These are phyloP conservation scores for Falco naumanni DNA, from an alignment of 2,797 vertebrate species.

Conservation along the genomic window DNA sequence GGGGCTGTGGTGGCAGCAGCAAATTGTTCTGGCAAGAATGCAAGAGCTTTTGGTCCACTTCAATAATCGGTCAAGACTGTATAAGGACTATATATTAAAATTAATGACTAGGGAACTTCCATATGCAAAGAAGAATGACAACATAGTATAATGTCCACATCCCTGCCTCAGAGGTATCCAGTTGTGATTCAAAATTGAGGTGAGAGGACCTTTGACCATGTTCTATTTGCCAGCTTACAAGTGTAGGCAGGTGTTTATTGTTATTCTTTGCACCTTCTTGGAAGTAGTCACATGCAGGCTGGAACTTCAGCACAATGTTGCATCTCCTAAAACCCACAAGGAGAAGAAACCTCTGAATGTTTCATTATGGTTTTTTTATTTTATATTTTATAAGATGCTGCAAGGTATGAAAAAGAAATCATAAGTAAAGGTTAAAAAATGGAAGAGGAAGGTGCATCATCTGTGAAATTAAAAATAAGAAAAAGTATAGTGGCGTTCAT, in stretches of 20 bases:
- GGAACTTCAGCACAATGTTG: conserved; percentile 30
- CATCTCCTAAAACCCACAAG: conserved; percentile 69
- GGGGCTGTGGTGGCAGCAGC: not conserved
- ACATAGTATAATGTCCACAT: not conserved
- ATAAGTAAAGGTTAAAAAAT: conserved; percentile 71
- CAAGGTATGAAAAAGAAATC: conserved; percentile 69
- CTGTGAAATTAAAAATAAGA: conserved; percentile 64
- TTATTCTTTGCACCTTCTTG: conserved; percentile 60
- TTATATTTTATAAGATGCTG: conserved; percentile 79
- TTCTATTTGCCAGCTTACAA: conserved; percentile 22
- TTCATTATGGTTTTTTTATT: conserved; percentile 72
- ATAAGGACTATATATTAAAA: not conserved
- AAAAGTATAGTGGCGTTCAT: conserved; percentile 12
- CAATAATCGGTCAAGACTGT: not conserved
- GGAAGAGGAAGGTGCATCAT: conserved; percentile 10
- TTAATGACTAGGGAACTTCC: not conserved
- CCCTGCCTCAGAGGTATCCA: not conserved
- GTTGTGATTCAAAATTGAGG: not conserved
- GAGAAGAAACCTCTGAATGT: conserved; percentile 73
- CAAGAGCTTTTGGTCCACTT: not conserved
- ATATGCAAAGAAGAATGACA: not conserved
- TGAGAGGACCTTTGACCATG: not conserved
- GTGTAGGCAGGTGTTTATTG: conserved; percentile 50
- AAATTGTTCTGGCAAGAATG: not conserved
- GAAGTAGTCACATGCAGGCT: conserved; percentile 73